Base-by-base conservation (phyloP, 2,113 vertebrate species). In the Semnopithecus entellus region DNA sequence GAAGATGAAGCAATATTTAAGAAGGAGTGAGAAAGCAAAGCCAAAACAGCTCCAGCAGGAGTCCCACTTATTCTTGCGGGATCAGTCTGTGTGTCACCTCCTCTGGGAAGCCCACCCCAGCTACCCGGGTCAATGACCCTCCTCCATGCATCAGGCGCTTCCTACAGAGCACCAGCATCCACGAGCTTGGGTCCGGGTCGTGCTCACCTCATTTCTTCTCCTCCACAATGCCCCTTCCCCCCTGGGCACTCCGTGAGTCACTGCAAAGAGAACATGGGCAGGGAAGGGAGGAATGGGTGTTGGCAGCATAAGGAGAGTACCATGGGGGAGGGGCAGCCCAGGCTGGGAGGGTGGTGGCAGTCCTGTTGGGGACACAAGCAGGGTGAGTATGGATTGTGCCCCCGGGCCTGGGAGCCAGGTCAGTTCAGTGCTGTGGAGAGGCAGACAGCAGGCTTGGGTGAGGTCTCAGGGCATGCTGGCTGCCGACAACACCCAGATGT, bases 151-250 rank as follows among this genome's bases (percentile, higher is more conserved):
- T 18, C 61, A 73, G 3, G 0, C 3, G 48, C 1, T 1, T 22
- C 6, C 12, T 2, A 18, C 30, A 14, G 7, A 57, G 30, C 1
- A 1, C 6, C 0, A 0, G 1, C 5, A 0, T 17, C n/a, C 64
- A 45, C 8, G 13, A 52, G 55, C 93, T 87, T 3, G 0, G 80
- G 59, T 22, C 86, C 6, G 16, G 6, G 6, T 7, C 16, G 64
- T 16, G 0, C 40, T 17, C 0, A 0, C 2, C 16, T 6, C 10
- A 3, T 68, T 27, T 38, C 38, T 20, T 64, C 72, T 10, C 27
- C 43, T 75, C n/a, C 38, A 7, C 1, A 0, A 20, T 1, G 30
- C 27, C 57, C 38, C 6, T 45, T 59, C n/a, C 8, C 0, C 1
- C 2, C 0, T 3, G 27, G n/a, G 38, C 22, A 8, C 75, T 61